Conservation (phyloP, 2,113 vertebrate genomes). For the Megaptera novaeangliae region DNA sequence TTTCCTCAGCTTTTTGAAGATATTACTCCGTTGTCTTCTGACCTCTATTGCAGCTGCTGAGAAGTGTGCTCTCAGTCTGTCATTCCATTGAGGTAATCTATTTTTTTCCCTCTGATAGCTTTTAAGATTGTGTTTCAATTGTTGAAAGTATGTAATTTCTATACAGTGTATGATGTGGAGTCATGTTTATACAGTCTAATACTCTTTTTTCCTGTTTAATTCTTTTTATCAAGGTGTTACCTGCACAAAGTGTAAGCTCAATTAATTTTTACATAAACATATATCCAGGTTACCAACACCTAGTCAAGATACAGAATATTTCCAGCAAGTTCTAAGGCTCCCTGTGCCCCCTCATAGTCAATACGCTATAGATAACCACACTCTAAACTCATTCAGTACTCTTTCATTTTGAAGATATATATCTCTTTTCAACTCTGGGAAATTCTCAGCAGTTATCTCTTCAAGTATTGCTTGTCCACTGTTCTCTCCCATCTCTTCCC, state of each 20-base stretch:
- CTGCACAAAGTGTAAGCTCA: background rate
- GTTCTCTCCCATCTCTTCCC: background rate
- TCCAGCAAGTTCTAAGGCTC: background rate
- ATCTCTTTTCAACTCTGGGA: background rate
- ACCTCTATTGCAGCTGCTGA: conserved; percentile 24
- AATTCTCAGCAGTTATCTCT: background rate
- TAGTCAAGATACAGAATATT: background rate
- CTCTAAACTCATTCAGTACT: background rate
- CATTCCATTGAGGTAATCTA: background rate
- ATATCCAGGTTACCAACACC: background rate
- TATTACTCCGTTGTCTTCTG: background rate
- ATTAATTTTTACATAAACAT: background rate
- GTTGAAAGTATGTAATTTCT: background rate
- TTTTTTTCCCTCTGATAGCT: background rate
- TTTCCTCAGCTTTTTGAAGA: conserved; percentile 11
- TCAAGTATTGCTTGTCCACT: background rate
- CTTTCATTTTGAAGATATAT: background rate
- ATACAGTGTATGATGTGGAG: background rate
- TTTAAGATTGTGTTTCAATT: conserved; percentile 13
- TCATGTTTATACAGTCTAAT: background rate
- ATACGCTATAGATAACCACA: background rate
- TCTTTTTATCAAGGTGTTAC: background rate
- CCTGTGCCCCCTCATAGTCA: background rate
- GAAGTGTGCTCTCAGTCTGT: conserved; percentile 30
- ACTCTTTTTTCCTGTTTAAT: background rate